Base-by-base conservation (phyloP, 2,113 vertebrate species). In the Oryzias melastigma region DNA sequence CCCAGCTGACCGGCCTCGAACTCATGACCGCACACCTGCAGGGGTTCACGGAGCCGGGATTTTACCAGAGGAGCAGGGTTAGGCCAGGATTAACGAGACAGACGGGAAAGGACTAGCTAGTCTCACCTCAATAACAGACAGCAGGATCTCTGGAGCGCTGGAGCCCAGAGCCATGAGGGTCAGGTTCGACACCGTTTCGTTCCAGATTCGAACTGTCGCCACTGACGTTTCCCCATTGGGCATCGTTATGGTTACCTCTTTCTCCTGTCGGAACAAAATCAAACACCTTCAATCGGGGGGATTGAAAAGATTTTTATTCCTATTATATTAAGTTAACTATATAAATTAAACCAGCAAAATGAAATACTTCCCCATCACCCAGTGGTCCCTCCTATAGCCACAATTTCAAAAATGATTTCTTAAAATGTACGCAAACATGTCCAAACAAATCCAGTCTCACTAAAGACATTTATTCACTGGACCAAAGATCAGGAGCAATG, bases 121-220 rank as follows among this genome's bases (percentile, higher is more conserved):
- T 18, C 19, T n/a, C 8, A 19, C 89, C 89, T 98, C 96, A 14
- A 98, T 98, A 48, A 98, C 94, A 0, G 96, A 96, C 19, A 98
- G 91, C 0, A 98, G 92, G 55, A 98, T 98, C 88, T 98, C 97
- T 0, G 97, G 96, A 0, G 96, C 97, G 0, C 96, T 98, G 1
- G 97, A 98, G 5, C 96, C 96, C 73, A 98, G 52, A 0, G 96
- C 96, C 96, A 98, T 98, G 52, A 98, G 82, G 0, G 96, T 98
- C 29, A 98, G 87, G 80, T 98, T 98, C 85, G 96, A 98, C 1
- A 98, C 96, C 0, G 97, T 98, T 88, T 98, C 97, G 0, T 98
- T 99, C 97, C 97, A 99, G 90, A 99, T 97, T 19, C 96, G 91
- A 16, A 99, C 97, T 0, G 96, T 98, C 4, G 94, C 95, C 27